Evolutionary conservation across 2,797 vertebrate species (phyloP).

Genomic region (Notamacropus eugenii): DNA sequence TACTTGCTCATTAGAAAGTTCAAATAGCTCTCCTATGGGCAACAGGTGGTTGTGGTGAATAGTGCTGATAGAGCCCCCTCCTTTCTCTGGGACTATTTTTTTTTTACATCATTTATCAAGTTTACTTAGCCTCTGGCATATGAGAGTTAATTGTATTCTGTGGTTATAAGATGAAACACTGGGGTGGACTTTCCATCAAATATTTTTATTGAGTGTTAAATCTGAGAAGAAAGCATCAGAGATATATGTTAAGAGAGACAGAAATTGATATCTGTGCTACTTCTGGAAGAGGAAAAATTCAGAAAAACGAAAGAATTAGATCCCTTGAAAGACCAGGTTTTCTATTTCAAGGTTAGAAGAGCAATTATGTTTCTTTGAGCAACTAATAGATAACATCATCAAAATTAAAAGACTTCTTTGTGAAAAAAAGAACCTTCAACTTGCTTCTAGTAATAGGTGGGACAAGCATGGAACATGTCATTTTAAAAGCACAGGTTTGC

Average conservation of each 20-base stretch:
- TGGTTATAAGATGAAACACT: conserved; percentile 38
- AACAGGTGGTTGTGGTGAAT: no score
- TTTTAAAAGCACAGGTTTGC: neutral
- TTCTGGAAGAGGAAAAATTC: conserved; percentile 22
- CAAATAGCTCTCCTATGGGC: no score
- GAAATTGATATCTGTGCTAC: neutral
- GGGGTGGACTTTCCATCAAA: conserved; percentile 4
- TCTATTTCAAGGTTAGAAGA: conserved; percentile 51
- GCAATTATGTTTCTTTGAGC: conserved; percentile 57
- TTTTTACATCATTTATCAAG: neutral
- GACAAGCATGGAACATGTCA: conserved; percentile 65
- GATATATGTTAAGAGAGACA: conserved; percentile 49
- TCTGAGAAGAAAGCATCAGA: conserved; percentile 3
- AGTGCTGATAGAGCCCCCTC: no score
- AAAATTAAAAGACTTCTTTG: conserved; percentile 59
- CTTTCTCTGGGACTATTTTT: no score
- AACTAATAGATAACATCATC: conserved; percentile 54
- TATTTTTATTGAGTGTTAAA: conserved; percentile 54
- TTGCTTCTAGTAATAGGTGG: conserved; percentile 54
- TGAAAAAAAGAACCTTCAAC: conserved; percentile 41
- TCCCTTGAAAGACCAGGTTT: conserved; percentile 48
- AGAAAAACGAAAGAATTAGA: conserved; percentile 43
- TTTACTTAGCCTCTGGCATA: conserved; percentile 16
- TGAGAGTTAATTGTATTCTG: conserved; percentile 26
- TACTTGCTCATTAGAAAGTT: no score